Evolutionary conservation across 2,888 invertebrate species (phyloP), one percentile per base, ranked within the genome.

Genomic region (Campoletis raptor): DNA sequence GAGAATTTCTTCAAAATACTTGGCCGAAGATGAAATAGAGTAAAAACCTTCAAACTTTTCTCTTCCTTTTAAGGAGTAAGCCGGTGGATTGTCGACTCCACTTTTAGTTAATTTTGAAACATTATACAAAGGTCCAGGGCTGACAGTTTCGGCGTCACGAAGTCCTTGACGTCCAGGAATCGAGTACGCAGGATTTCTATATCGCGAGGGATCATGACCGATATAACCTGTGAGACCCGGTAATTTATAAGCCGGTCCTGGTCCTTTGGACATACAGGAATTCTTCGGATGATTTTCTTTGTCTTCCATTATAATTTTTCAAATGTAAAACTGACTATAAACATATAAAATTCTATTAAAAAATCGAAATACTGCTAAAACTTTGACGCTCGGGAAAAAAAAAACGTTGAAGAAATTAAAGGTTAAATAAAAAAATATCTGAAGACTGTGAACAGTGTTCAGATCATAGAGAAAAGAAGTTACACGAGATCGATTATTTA

Each of bases 181-280:
- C 72, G 96, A 96, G 93, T 95, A 97, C 92, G 96, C 96, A 7
- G 97, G 97, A 93, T 95, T 95, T 88, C 96, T 95, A 91, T 95
- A 94, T 18, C 95, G 95, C 10, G 96, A 96, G 30, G 95, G 95
- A 94, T 97, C 97, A 94, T 97, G 97, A 24, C 93, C 90, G 15
- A 94, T 92, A 93, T 94, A 96, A 3, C 97, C 97, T 54, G 96
- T 95, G 37, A 96, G 95, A 1, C 96, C 94, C 18, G 96, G 96
- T 85, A 97, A 94, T 93, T 93, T 91, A 93, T 97, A 97, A 77
- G 95, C 96, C 42, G 97, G 97, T 2, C 97, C 97, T 77, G 97
- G 97, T 72, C 97, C 89, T 81, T 79, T 86, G 10, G 80, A 72
- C 81, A 52, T 83, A 74, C 89, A 89, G 70, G 87, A 81, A 18